Base-by-base conservation (phyloP, 2,888 invertebrate genomes). In the Cecidostiba fungosa region DNA sequence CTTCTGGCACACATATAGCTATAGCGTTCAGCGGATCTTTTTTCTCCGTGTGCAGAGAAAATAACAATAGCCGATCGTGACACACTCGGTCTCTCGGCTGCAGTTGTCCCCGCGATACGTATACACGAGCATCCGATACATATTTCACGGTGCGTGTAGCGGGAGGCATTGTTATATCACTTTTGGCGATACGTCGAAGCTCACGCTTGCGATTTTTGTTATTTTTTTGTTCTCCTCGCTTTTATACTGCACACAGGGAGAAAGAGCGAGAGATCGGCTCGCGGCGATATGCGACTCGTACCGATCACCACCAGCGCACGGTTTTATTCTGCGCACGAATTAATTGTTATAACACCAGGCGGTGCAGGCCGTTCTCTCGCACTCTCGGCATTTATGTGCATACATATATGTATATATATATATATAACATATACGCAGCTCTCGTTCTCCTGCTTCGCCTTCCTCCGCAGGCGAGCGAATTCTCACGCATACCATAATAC, bases 161-260 rank as follows among this genome's bases (percentile, higher is more conserved):
- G 66, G 66, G 66, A 8, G 14, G 14, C 59, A 77, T 77, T 77
- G 77, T 77, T 59, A 77, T 59, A 77, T 77, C 5, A 77, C 32
- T 59, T 77, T 77, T 77, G 47, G 47, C 43, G 26, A 76, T 36
- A 73, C 19, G 19, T 36, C 29, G 50, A 10, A 12, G 29, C 12
- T 16, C 26, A 1, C 19, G 54, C 16, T 19, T 23, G 59, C n/a
- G 23, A 0, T 59, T 66, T 29, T 23, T 36, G 69, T 50, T 47
- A 29, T n/a, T 32, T 79, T 50, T 47, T 47, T 10, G 36, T 36
- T 47, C n/a, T 3, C 1, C 47, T 70, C 79, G 6, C n/a, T 79
- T 5, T 14, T n/a, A 32, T 70, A 50, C 8, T 26, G 66, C 62
- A 23, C 66, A 59, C 5, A 19, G n/a, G 54, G 5, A n/a, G 54